These are phyloP conservation scores for Drosophila truncata DNA, from an alignment of 1,140 invertebrate species.

Conservation along the genomic window DNA sequence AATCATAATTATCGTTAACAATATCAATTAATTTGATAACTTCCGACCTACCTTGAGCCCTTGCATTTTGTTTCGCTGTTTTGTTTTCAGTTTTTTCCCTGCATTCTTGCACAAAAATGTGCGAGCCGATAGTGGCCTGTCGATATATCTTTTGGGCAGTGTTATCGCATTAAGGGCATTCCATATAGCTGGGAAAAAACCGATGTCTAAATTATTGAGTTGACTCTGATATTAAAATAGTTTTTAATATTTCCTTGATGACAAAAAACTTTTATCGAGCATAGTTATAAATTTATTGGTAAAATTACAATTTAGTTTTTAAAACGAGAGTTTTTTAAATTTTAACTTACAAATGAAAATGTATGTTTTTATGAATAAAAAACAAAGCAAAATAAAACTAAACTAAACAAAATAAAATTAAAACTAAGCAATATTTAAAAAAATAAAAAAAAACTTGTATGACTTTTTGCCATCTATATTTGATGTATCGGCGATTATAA, in stretches of 20 bases:
- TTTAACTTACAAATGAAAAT: background rate
- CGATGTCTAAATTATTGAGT: background rate
- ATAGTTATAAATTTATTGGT: background rate
- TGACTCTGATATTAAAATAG: too few species aligned
- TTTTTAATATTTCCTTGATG: too few species aligned
- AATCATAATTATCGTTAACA: background rate
- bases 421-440: background rate
- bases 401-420: background rate
- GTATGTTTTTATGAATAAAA: background rate
- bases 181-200: background rate
- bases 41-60: slow-evolving; percentile 52
- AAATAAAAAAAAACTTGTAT: background rate
- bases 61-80: slow-evolving; percentile 45
- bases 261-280: too few species aligned
- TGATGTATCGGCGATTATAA: background rate
- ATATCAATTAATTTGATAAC: background rate
- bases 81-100: slow-evolving; percentile 9
- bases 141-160: background rate
- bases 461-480: background rate
- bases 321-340: background rate
- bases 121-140: background rate
- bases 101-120: slow-evolving; percentile 15
- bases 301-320: background rate
- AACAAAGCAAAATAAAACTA: background rate
- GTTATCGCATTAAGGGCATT: background rate